Evolutionary conservation across 1,140 invertebrate genomes (phyloP).

Genomic region (Eumaeus atala): DNA sequence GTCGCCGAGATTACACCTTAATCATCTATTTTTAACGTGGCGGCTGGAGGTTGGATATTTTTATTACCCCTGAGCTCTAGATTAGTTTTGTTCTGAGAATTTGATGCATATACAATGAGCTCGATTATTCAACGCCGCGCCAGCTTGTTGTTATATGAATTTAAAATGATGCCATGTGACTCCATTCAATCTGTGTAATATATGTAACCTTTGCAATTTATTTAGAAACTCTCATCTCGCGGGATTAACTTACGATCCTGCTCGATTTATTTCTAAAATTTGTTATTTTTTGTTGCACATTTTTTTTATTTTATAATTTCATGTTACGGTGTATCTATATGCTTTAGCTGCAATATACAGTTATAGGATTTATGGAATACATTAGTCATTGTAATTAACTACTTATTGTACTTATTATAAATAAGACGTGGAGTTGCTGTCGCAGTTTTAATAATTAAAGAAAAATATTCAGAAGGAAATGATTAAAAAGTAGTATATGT

Average conservation of each 20-base stretch:
- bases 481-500: too few species aligned
- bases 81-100: constrained; percentile 72
- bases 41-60: constrained; percentile 62
- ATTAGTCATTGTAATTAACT: too few species aligned
- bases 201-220: constrained; percentile 9
- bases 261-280: neutral
- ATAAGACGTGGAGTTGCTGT: too few species aligned
- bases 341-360: too few species aligned
- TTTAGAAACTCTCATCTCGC: constrained; percentile 7
- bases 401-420: too few species aligned
- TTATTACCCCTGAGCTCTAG: constrained; percentile 64
- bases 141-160: constrained; percentile 55
- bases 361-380: too few species aligned
- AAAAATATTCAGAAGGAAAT: too few species aligned
- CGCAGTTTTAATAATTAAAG: too few species aligned
- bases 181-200: constrained; percentile 10
- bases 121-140: constrained; percentile 63
- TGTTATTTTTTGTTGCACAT: neutral
- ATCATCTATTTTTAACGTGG: constrained; percentile 68
- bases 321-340: too few species aligned
- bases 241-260: neutral
- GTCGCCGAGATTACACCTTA: constrained; percentile 67
- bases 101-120: constrained; percentile 72
- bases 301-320: too few species aligned
- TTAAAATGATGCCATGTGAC: constrained; percentile 36